Base-by-base conservation (phyloP, 2,888 invertebrate species). In the Entomobrya multifasciata region DNA sequence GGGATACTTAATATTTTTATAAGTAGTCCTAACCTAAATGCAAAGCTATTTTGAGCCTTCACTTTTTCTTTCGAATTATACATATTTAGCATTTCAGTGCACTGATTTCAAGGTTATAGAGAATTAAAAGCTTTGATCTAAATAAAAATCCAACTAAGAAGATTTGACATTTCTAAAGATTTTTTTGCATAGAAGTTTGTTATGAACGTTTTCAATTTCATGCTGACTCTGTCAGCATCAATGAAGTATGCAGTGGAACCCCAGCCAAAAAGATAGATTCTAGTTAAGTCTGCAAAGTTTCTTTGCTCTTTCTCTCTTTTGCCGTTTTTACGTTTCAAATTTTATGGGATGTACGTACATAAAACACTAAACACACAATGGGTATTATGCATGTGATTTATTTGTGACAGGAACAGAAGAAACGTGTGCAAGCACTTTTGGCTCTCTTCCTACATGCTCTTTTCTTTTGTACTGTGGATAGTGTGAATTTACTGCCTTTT, bases 391-490 rank as follows among this genome's bases (percentile, higher is more conserved):
- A 25, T 10, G 57, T 57, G 57, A 57, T 57, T 57, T 57, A 57
- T 57, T 13, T 57, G 25, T 57, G 57, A 57, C 57, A 57, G 13
- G 57, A 57, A 57, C 57, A 57, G 57, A 57, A 57, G 25, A 25
- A 57, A 22, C 25, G 13, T 57, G 15, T 10, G 11, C 13, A 25
- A 10, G 13, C 20, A 6, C n/a, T 57, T 27, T 57, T 25, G 57
- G 57, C 57, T 57, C 25, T 22, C 25, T 57, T 27, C 25, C 13
- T 49, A 3, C n/a, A 15, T 15, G 49, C 49, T 11, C n/a, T 11
- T 49, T n/a, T 49, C 11, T 15, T 3, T 57, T 57, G 25, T 22
- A 13, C n/a, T 49, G 15, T 57, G 20, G 0, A 15, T 25, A 11
- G 10, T 25, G 36, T 36, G 36, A 36, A 36, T 36, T 36, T 36